Base-by-base conservation (phyloP, 2,888 invertebrate species). In the Shargacucullia verbasci region DNA sequence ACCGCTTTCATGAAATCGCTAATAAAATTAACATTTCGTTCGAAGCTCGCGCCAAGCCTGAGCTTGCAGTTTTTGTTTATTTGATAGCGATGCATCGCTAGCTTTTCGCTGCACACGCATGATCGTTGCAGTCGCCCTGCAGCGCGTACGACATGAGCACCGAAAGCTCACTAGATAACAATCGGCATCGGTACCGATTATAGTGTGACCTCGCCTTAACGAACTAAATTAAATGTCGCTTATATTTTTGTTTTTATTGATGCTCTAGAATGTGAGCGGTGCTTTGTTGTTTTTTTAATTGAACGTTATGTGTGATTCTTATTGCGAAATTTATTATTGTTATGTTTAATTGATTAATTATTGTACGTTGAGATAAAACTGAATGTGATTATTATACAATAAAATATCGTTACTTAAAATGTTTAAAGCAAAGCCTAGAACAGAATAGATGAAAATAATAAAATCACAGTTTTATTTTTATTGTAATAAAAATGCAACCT, bases 21-120 rank as follows among this genome's bases (percentile, higher is more conserved):
- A 80, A 83, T 84, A 82, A 84, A 84, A 84, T 85, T 80, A 83
- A 80, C 80, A 72, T 81, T 82, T 81, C 76, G 82, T 77, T 69
- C 68, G 66, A 79, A 79, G 75, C 79, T 79, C 77, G 76, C 82
- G 81, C 79, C 80, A 80, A 86, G 86, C 83, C 87, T 84, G 83
- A 77, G 83, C 81, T 82, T 85, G 86, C 80, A 86, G 84, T 91
- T 92, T 91, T 91, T 91, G 91, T 93, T 92, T 91, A 87, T 91
- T 92, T 90, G 91, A 91, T 89, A 91, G 89, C 88, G 85, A 82
- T 90, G 90, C 91, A 91, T 85, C 87, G 88, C 86, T 87, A 86
- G 86, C 82, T 70, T 82, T 77, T 59, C 79, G 70, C 81, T 83
- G 86, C 88, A 86, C 87, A 86, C 89, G 88, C 90, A 87, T 82